Conservation (phyloP, 1,140 invertebrate species). For the Anastatus disparis region DNA sequence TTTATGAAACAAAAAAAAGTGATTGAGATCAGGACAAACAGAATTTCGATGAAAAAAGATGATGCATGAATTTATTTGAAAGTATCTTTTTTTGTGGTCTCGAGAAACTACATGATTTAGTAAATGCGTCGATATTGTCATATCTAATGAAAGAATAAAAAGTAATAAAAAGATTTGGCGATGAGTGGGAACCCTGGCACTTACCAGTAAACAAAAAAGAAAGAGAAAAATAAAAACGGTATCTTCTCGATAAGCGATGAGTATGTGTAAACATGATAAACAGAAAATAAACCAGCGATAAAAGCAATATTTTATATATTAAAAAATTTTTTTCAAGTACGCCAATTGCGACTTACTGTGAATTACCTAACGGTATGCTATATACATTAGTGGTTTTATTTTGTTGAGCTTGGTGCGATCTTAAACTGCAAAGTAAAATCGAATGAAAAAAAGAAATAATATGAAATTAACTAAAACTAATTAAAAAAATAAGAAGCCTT, state of each 20-base stretch:
- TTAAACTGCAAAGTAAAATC: slow-evolving; percentile 62
- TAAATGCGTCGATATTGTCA: too few species aligned
- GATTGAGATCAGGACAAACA: too few species aligned
- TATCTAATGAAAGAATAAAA: too few species aligned
- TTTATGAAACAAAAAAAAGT: too few species aligned
- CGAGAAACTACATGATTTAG: too few species aligned
- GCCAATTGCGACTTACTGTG: slow-evolving; percentile 53
- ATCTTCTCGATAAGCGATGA: slow-evolving; percentile 15
- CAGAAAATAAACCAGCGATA: background rate
- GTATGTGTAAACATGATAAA: slow-evolving; percentile 17
- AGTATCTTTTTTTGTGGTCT: too few species aligned
- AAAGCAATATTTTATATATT: background rate
- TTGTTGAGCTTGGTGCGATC: slow-evolving; percentile 58
- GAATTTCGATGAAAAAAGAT: too few species aligned
- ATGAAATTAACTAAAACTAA: background rate
- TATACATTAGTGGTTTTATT: slow-evolving; percentile 56
- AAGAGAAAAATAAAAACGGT: slow-evolving; percentile 9
- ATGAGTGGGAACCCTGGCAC: slow-evolving; percentile 65
- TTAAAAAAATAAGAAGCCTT: too few species aligned
- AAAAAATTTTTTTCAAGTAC: background rate
- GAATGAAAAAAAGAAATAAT: slow-evolving; percentile 28
- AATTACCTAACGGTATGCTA: slow-evolving; percentile 58
- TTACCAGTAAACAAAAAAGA: slow-evolving; percentile 44
- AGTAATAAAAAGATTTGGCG: slow-evolving; percentile 42
- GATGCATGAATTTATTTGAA: too few species aligned